Evolutionary conservation across 2,888 invertebrate species (phyloP), one percentile per base, ranked within the genome.

Genomic region (Emmelina monodactyla): DNA sequence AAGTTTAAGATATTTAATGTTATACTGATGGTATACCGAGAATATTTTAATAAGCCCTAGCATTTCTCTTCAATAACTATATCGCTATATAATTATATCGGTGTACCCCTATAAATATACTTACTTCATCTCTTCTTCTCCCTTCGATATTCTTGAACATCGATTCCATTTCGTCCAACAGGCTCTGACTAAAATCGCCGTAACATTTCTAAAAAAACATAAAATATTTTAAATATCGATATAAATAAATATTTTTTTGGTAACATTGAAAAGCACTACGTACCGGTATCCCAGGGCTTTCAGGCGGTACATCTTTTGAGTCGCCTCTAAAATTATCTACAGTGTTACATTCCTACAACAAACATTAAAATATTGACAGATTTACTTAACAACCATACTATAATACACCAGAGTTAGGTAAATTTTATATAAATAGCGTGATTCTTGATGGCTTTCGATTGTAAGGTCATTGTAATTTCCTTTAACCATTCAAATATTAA

Each of bases 81-180:
- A n/a, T n/a, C n/a, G n/a, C n/a, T n/a, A n/a, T n/a, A n/a, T n/a
- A n/a, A n/a, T n/a, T n/a, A n/a, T n/a, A n/a, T n/a, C n/a, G n/a
- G n/a, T n/a, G n/a, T n/a, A n/a, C n/a, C n/a, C n/a, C 5, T 19
- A 25, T 11, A 25, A 25, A 29, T 15, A 32, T 39, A 55, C 60
- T 51, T 44, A 66, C 65, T 28, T 66, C 65, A 10, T 62, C 59
- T 10, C 51, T 51, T 6, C 51, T 50, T 29, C 53, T 53, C 12
- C 54, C 56, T 33, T 82, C 82, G 22, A 83, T 55, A 37, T 67
- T 88, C 33, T 87, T 87, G 55, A 97, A 91, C 82, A 97, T 92
- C 36, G 92, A 89, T 53, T 91, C 91, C 83, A 92, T 91, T 65
- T 92, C 92, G 53, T 94, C 96, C 59, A 97, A 81, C 34, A 97